Evolutionary conservation across 2,888 invertebrate genomes (phyloP).

Genomic region (Malacosoma neustria): DNA sequence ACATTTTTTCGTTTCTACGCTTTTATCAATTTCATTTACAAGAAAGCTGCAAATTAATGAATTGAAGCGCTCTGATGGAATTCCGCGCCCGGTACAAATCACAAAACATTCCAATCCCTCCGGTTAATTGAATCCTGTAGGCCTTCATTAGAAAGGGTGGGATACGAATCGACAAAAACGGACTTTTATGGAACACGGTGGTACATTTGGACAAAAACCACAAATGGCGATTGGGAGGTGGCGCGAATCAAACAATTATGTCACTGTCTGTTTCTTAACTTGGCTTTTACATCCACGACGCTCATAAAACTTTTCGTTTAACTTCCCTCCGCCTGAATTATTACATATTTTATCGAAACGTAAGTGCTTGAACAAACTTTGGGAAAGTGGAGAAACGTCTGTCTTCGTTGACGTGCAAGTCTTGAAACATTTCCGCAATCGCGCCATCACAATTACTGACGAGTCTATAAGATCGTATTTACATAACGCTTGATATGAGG

Average conservation of each 20-base stretch:
- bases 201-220: conserved; percentile 55
- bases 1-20: conserved; percentile 11
- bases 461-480: neutral
- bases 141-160: conserved; percentile 61
- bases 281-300: conserved; percentile 48
- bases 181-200: conserved; percentile 53
- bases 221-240: conserved; percentile 56
- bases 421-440: conserved; percentile 1
- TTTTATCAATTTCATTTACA: conserved; percentile 36
- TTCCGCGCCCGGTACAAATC: conserved; percentile 57
- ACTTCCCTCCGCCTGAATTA: conserved; percentile 45
- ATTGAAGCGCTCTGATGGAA: conserved; percentile 52
- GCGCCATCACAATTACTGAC: neutral
- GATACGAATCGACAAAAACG: conserved; percentile 49
- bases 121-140: conserved; percentile 68
- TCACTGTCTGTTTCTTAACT: conserved; percentile 37
- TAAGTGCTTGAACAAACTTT: conserved; percentile 46
- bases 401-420: conserved; percentile 4
- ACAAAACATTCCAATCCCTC: conserved; percentile 65
- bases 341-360: conserved; percentile 53
- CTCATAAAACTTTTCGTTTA: conserved; percentile 42
- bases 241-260: conserved; percentile 56
- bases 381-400: conserved; percentile 15
- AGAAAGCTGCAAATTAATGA: conserved; percentile 37
- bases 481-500: neutral